These are phyloP conservation scores for Lagodon rhomboides DNA, from an alignment of 2,797 vertebrate species.

Conservation along the genomic window DNA sequence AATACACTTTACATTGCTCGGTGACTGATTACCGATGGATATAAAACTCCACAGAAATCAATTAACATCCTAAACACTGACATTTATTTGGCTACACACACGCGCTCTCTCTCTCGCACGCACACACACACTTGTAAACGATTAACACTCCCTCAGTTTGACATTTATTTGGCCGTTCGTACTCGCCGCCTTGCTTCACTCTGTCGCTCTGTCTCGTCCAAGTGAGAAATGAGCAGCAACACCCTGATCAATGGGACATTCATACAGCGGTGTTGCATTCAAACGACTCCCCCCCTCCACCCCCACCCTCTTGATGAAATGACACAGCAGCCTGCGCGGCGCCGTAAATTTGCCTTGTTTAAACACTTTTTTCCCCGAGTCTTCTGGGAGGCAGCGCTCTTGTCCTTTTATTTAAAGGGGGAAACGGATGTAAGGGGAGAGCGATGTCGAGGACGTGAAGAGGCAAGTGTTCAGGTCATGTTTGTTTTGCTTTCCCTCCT, in stretches of 20 bases:
- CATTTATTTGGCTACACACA: slow-evolving; percentile 65
- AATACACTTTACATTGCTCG: slow-evolving; percentile 26
- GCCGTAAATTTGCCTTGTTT: slow-evolving; percentile 70
- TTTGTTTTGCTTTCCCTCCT: slow-evolving; percentile 68
- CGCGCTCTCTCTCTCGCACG: neutral
- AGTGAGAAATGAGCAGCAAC: slow-evolving; percentile 73
- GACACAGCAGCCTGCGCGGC: slow-evolving; percentile 55
- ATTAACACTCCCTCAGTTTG: slow-evolving; percentile 73
- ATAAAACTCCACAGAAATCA: slow-evolving; percentile 72
- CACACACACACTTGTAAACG: slow-evolving; percentile 46
- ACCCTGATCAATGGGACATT: slow-evolving; percentile 82
- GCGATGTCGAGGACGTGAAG: slow-evolving; percentile 27
- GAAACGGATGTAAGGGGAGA: slow-evolving; percentile 49
- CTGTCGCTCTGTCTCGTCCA: slow-evolving; percentile 59
- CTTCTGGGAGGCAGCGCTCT: slow-evolving; percentile 48
- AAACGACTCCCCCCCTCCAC: slow-evolving; percentile 37
- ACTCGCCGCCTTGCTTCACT: slow-evolving; percentile 61
- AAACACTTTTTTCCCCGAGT: slow-evolving; percentile 63
- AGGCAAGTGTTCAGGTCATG: slow-evolving; percentile 53
- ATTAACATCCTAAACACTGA: slow-evolving; percentile 74
- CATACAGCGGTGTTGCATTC: slow-evolving; percentile 63
- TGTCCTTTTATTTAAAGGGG: slow-evolving; percentile 51
- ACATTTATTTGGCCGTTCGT: slow-evolving; percentile 79
- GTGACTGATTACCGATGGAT: slow-evolving; percentile 56
- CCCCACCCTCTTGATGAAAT: slow-evolving; percentile 47